Conservation (phyloP, 2,113 vertebrate species). For the Chamaetylas fuelleborni region DNA sequence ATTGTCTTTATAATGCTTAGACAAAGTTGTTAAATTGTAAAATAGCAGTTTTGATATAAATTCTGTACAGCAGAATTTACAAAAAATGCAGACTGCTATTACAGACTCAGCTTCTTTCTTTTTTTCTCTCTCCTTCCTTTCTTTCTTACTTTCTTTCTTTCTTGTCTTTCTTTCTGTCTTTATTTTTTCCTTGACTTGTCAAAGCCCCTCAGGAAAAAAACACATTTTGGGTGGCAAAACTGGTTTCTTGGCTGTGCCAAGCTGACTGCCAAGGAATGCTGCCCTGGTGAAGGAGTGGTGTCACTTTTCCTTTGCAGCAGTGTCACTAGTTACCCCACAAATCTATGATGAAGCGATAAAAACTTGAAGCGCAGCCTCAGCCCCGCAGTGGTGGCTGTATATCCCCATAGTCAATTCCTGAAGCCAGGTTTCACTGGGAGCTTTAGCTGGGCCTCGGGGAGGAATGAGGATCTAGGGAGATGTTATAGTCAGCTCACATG, state of each 20-base stretch:
- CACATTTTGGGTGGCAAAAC: not conserved
- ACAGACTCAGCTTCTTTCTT: not conserved
- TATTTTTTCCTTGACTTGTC: not conserved
- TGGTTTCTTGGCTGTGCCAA: not conserved
- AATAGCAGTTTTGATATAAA: slow-evolving; percentile 71
- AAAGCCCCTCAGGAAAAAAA: not conserved
- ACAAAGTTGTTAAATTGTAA: slow-evolving; percentile 67
- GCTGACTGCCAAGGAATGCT: not conserved
- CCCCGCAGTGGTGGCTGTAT: slow-evolving; percentile 60
- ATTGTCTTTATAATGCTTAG: slow-evolving; percentile 20
- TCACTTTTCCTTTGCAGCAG: slow-evolving; percentile 13
- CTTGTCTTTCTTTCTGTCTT: too few relatives aligned
- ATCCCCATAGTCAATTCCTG: slow-evolving; percentile 63
- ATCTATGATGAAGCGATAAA: slow-evolving; percentile 33
- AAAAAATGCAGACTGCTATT: slow-evolving; percentile 46
- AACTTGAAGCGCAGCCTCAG: slow-evolving; percentile 21
- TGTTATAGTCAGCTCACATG: slow-evolving; percentile 57
- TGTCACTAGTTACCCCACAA: slow-evolving; percentile 34
- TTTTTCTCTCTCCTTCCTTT: too few relatives aligned
- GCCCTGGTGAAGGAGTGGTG: not conserved
- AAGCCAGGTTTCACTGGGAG: slow-evolving; percentile 50
- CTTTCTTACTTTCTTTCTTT: too few relatives aligned
- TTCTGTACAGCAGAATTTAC: slow-evolving; percentile 55
- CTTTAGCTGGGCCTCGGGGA: not conserved
- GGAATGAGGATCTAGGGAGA: slow-evolving; percentile 24